phyloP scores from a whole-genome alignment of 2,113 vertebrate genomes.

The Colistium nudipinnis region DNA sequence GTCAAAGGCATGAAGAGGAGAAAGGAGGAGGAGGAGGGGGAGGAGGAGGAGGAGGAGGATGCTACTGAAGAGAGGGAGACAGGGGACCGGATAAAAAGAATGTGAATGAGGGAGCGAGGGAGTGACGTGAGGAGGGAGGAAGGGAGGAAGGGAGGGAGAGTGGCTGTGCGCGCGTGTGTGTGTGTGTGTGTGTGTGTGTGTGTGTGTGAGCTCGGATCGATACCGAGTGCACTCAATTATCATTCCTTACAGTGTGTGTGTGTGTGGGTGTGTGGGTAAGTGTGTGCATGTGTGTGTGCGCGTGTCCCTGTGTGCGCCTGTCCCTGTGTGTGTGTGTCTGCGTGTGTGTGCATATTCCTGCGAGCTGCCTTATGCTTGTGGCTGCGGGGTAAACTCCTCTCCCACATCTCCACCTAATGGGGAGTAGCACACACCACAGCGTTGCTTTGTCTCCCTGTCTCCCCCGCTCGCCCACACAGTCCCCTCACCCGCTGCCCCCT shows the following conservation, averaged over 20 bases:
- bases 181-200: constrained; percentile 26
- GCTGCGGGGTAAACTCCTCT: constrained; percentile 59
- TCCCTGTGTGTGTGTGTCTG: constrained; percentile 28
- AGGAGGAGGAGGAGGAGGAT: constrained; percentile 8
- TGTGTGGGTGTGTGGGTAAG: constrained; percentile 37
- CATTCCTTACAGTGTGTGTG: constrained; percentile 61
- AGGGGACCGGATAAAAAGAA: constrained; percentile 60
- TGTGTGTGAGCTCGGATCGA: constrained; percentile 57
- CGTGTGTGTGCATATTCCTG: constrained; percentile 9
- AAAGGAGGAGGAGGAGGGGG: neutral
- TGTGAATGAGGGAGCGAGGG: constrained; percentile 59
- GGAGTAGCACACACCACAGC: constrained; percentile 61
- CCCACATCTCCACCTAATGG: constrained; percentile 67
- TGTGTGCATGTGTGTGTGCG: neutral
- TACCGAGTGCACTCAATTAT: constrained; percentile 75
- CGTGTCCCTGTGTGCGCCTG: constrained; percentile 34
- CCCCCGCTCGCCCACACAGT: neutral
- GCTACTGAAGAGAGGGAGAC: constrained; percentile 40
- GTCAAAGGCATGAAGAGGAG: constrained; percentile 16
- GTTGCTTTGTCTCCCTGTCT: constrained; percentile 54
- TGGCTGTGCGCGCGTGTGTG: constrained; percentile 19
- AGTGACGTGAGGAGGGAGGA: constrained; percentile 19
- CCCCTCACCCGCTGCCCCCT: neutral
- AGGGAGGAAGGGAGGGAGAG: constrained; percentile 58
- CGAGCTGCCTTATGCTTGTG: constrained; percentile 43